phyloP scores from a whole-genome alignment of 2,797 vertebrate genomes.

The Halcyon badia region DNA sequence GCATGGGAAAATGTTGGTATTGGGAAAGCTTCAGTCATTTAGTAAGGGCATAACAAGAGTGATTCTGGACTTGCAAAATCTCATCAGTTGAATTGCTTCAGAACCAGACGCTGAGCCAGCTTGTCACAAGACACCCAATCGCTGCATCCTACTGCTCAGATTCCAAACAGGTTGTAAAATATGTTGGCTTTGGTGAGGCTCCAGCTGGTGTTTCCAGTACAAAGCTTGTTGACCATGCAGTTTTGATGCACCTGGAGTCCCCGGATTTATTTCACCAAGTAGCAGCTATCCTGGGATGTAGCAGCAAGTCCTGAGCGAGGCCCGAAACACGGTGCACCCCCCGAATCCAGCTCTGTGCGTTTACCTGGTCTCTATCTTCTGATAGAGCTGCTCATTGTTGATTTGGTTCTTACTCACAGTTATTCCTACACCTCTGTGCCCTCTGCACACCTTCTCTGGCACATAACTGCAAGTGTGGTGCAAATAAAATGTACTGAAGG shows the following conservation, averaged over 20 bases:
- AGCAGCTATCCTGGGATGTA: background rate
- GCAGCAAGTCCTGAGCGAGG: background rate
- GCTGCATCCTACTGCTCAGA: background rate
- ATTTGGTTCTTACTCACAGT: background rate
- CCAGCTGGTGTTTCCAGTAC: background rate
- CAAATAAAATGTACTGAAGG: background rate
- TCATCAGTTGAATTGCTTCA: background rate
- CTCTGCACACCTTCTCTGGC: background rate
- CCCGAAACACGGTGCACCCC: background rate
- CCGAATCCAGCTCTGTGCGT: background rate
- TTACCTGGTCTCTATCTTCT: background rate
- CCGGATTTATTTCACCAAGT: background rate
- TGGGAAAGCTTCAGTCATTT: background rate
- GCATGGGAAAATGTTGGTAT: background rate
- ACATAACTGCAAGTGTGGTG: background rate
- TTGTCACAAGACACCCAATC: background rate
- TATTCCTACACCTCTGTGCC: background rate
- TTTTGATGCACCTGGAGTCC: background rate
- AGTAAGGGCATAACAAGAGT: background rate
- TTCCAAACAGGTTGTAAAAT: background rate
- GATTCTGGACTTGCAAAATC: background rate
- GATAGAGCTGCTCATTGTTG: background rate
- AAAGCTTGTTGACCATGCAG: background rate
- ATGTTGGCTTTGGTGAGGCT: background rate
- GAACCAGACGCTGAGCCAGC: background rate